A percentile compares a stretch with the other conserved stretches of the same genome.
Evolutionary conservation across 2,888 invertebrate genomes (phyloP).

Genomic region (Drosophila maculinotata): DNA sequence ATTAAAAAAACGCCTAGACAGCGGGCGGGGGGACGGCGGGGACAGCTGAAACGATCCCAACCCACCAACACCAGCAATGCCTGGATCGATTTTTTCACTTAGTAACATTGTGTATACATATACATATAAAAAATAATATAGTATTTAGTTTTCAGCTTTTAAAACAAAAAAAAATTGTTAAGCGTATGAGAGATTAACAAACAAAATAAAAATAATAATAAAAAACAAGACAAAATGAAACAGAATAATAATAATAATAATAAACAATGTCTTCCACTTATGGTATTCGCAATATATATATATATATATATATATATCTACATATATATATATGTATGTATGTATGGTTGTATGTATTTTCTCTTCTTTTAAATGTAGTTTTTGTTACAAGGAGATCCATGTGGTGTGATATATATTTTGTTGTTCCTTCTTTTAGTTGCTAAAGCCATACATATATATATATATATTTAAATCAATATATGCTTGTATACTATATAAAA

Average conservation of each 20-base stretch:
- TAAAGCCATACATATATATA: constrained; percentile 37
- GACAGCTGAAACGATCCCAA: neutral
- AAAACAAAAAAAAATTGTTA: constrained; percentile 36
- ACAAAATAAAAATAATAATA: constrained; percentile 14
- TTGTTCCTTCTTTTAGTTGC: constrained; percentile 20
- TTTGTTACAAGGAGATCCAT: constrained; percentile 67
- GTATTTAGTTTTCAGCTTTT: constrained; percentile 52
- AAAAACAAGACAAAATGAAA: constrained; percentile 18
- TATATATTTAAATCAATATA: constrained; percentile 24
- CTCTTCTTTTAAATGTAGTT: constrained; percentile 45
- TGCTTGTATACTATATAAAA: constrained; percentile 19
- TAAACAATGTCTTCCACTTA: constrained; percentile 53
- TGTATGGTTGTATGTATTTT: constrained; percentile 36
- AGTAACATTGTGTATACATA: constrained; percentile 76
- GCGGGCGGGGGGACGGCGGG: constrained; percentile 9
- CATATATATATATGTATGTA: neutral
- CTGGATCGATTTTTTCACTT: constrained; percentile 52
- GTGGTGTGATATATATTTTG: constrained; percentile 39
- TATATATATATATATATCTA: constrained; percentile 16
- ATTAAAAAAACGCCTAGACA: constrained; percentile 63
- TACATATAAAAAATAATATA: constrained; percentile 69
- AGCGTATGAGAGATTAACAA: constrained; percentile 46
- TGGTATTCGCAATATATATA: constrained; percentile 21
- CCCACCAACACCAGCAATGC: constrained; percentile 27
- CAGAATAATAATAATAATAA: constrained; percentile 34